Evolutionary conservation across 2,888 invertebrate species (phyloP), one percentile per base, ranked within the genome.

Genomic region (Dione juno): DNA sequence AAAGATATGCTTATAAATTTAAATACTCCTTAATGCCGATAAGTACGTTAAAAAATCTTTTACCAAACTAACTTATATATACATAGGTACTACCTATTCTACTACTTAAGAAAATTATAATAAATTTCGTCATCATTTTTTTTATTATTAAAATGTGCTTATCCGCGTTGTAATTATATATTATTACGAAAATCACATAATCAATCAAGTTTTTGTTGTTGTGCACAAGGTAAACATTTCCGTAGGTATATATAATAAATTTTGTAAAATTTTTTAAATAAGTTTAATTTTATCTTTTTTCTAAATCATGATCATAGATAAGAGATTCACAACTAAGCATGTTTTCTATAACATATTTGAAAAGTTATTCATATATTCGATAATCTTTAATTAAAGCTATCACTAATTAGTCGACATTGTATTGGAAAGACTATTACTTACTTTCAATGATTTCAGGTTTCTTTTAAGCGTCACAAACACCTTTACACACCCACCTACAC

Each of bases 391-490:
- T 57, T 16, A 37, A 19, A 19, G 0, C 16, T 50, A 48, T 48
- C 2, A 45, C 7, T n/a, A 45, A 3, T 14, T 43, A 43, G 5
- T 43, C 14, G 0, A 43, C 13, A n/a, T n/a, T n/a, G n/a, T n/a
- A n/a, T n/a, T n/a, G n/a, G n/a, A n/a, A n/a, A n/a, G 19, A 40
- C 1, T 28, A 43, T 43, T 2, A 61, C 61, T 61, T 61, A 61
- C 61, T 28, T 61, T 7, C 0, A 45, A 61, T 11, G 10, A 28
- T 0, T 28, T n/a, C 10, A 10, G 28, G n/a, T n/a, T 35, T 16
- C 45, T 21, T 57, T 61, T 28, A 13, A 45, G 28, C 45, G 28
- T 61, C 45, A 61, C 61, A 45, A 35, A 11, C 61, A 59, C 45
- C 11, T 28, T 45, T 11, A 61, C 61, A 61, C 45, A n/a, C 21